Conservation (phyloP, 2,888 invertebrate genomes). For the Incurvaria masculella region DNA sequence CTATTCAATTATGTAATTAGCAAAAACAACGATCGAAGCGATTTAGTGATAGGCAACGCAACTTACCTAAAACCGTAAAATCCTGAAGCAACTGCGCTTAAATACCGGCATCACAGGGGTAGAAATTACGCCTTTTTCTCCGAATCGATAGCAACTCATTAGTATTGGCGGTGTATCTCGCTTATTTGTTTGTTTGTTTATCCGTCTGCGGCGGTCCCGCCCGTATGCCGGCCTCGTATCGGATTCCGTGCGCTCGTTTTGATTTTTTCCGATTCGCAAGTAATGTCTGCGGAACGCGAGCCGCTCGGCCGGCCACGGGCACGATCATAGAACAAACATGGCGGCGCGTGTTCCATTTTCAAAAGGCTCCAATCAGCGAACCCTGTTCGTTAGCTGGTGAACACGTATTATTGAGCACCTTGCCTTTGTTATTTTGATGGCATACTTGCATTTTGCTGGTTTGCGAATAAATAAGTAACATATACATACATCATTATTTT, state of each 20-base stretch:
- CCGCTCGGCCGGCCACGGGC: background rate
- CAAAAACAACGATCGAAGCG: no score
- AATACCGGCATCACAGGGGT: no score
- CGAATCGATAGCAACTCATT: conserved; percentile 52
- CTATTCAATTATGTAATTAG: no score
- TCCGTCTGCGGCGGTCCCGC: background rate
- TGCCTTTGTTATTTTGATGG: no score
- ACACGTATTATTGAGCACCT: background rate
- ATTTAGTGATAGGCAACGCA: no score
- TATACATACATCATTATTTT: no score
- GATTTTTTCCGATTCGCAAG: conserved; percentile 53
- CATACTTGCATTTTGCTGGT: no score
- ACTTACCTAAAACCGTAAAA: no score
- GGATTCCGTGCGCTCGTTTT: conserved; percentile 27
- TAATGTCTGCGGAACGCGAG: conserved; percentile 35
- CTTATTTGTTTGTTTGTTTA: conserved; percentile 53
- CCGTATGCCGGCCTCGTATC: conserved; percentile 39
- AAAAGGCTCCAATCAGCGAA: conserved; percentile 41
- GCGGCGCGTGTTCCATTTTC: background rate
- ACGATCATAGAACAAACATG: background rate
- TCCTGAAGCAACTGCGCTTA: no score
- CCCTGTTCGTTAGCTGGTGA: conserved; percentile 30
- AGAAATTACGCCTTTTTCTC: conserved; percentile 17
- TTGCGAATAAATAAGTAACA: no score
- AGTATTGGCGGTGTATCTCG: conserved; percentile 47